Conservation (phyloP, 2,113 vertebrate genomes). For the Lepus timidus region DNA sequence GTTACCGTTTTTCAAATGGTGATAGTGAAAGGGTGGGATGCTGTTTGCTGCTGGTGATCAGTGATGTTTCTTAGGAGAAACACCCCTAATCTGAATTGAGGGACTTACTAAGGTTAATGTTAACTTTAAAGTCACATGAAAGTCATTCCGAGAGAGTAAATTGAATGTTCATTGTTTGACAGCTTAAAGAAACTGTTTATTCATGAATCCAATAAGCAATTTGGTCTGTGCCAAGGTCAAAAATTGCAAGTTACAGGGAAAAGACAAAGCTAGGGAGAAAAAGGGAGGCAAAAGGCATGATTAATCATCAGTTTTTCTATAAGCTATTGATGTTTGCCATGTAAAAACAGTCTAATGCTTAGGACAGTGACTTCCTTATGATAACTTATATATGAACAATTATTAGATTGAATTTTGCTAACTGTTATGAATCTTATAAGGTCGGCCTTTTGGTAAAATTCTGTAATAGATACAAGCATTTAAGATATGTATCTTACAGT, state of each 20-base stretch:
- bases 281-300: neutral
- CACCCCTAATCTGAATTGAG: neutral
- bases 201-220: neutral
- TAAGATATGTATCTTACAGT: neutral
- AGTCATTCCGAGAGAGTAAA: slow-evolving; percentile 54
- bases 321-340: neutral
- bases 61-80: neutral
- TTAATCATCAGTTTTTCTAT: neutral
- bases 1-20: neutral
- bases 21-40: neutral
- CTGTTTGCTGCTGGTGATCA: neutral
- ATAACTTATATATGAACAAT: neutral
- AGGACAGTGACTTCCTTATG: neutral
- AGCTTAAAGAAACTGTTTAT: neutral
- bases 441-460: neutral
- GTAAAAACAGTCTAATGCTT: neutral
- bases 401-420: neutral
- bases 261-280: neutral
- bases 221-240: neutral
- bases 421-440: neutral
- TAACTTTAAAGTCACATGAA: neutral
- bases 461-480: neutral
- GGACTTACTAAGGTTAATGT: neutral
- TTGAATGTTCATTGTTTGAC: slow-evolving; percentile 66
- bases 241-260: accelerated